phyloP scores from a whole-genome alignment of 2,113 vertebrate species.

The Axis porcinus region DNA sequence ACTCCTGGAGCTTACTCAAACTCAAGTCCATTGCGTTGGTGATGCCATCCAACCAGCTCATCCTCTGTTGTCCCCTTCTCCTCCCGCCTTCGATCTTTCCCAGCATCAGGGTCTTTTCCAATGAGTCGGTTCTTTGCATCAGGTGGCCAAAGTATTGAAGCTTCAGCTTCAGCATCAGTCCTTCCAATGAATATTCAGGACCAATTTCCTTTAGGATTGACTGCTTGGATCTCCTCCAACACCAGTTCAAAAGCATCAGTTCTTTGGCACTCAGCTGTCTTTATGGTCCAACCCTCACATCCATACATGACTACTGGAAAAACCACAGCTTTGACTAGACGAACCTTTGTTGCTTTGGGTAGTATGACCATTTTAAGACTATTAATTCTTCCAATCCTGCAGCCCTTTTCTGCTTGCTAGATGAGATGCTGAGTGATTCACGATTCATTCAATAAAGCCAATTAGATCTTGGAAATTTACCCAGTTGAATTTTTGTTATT shows the following conservation, averaged over 20 bases:
- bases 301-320: neutral
- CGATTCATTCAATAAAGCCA: neutral
- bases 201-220: neutral
- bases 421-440: neutral
- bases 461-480: neutral
- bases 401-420: neutral
- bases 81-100: rapidly evolving
- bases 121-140: neutral
- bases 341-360: neutral
- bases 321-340: neutral
- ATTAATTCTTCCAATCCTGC: neutral
- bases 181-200: neutral
- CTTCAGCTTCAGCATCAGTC: neutral
- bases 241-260: neutral
- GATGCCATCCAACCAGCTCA: neutral
- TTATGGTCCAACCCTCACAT: neutral
- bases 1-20: neutral
- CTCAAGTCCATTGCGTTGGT: neutral
- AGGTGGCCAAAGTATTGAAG: neutral
- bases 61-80: neutral
- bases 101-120: neutral
- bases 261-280: neutral
- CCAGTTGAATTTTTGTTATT: neutral
- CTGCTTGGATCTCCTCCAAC: neutral
- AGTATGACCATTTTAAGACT: neutral